These are phyloP conservation scores for Erynnis tages DNA, from an alignment of 2,888 invertebrate species.

Conservation along the genomic window DNA sequence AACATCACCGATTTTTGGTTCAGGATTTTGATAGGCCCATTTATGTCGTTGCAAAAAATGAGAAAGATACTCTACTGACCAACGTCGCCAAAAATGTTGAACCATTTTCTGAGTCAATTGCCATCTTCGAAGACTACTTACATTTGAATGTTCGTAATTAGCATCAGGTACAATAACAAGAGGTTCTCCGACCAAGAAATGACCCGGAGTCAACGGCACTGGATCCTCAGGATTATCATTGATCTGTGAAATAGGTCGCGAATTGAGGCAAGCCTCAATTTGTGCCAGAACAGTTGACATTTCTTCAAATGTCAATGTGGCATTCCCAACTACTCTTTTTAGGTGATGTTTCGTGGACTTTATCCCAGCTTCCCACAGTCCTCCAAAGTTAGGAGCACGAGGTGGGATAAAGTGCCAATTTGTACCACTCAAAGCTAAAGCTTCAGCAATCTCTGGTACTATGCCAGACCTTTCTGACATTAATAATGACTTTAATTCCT, in stretches of 20 bases:
- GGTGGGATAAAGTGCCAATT: constrained; percentile 30
- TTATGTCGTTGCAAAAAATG: constrained; percentile 25
- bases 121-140: constrained; percentile 30
- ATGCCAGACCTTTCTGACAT: background rate
- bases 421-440: constrained; percentile 11
- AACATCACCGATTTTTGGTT: constrained; percentile 30
- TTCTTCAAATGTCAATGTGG: constrained; percentile 26
- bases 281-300: constrained; percentile 19
- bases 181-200: constrained; percentile 34
- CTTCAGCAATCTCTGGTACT: constrained; percentile 13
- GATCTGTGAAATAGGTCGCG: constrained; percentile 23
- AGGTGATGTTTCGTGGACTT: constrained; percentile 27
- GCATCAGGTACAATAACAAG: constrained; percentile 25
- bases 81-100: constrained; percentile 32
- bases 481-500: constrained; percentile 19
- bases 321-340: constrained; percentile 19
- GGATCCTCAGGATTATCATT: constrained; percentile 24
- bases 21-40: constrained; percentile 21
- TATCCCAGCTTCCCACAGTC: constrained; percentile 30
- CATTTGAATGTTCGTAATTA: constrained; percentile 23
- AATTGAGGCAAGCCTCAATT: constrained; percentile 31
- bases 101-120: constrained; percentile 31
- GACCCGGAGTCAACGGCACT: constrained; percentile 31
- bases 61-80: constrained; percentile 30
- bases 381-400: constrained; percentile 29